Conservation (phyloP, 2,113 vertebrate species). For the Antigone vipio region DNA sequence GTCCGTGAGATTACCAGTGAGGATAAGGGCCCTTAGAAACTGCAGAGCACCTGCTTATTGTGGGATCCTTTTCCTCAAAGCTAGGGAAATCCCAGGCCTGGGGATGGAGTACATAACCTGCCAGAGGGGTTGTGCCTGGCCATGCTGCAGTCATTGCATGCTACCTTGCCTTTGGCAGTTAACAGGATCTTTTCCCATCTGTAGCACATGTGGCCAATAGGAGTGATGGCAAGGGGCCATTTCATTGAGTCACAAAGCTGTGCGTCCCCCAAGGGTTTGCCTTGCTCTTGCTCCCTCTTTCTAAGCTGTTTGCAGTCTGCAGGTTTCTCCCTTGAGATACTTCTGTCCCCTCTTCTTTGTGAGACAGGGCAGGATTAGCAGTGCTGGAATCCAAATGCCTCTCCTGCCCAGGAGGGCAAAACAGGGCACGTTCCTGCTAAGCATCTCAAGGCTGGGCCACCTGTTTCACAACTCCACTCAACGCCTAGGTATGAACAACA, state of each 20-base stretch:
- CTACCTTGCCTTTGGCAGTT: background rate
- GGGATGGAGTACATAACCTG: background rate
- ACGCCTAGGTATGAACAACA: background rate
- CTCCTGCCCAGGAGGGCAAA: background rate
- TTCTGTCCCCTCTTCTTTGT: background rate
- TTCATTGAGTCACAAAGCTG: background rate
- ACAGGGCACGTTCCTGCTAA: background rate
- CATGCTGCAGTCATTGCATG: rapidly evolving
- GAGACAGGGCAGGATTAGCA: background rate
- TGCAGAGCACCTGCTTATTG: background rate
- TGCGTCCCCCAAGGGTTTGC: background rate
- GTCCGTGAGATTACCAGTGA: background rate
- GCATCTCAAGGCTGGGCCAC: background rate
- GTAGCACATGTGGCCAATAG: background rate
- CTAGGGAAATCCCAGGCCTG: background rate
- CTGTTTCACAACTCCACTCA: background rate
- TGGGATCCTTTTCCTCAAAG: background rate
- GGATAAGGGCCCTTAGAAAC: background rate
- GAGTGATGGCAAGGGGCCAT: background rate
- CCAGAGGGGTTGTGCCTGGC: background rate
- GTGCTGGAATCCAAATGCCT: background rate
- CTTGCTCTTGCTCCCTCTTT: background rate
- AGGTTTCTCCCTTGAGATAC: background rate
- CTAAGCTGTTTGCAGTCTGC: background rate
- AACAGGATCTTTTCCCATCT: background rate